These are phyloP conservation scores for Netelia virgata DNA, from an alignment of 2,888 invertebrate genomes.

Conservation along the genomic window DNA sequence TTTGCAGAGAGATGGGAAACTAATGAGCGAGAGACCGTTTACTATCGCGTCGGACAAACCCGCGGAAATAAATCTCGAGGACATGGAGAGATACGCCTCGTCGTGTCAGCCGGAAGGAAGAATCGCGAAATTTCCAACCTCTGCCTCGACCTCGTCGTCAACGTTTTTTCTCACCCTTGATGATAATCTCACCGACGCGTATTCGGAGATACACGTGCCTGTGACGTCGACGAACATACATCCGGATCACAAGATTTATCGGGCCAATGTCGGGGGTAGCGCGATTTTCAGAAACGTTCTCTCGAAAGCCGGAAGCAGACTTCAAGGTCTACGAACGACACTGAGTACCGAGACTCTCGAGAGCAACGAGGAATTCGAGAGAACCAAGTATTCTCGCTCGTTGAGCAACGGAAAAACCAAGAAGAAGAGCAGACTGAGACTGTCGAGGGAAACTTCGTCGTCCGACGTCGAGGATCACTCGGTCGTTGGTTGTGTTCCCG, in stretches of 20 bases:
- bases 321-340: conserved; percentile 81
- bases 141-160: conserved; percentile 85
- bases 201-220: conserved; percentile 85
- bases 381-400: conserved; percentile 76
- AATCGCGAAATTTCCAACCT: conserved; percentile 82
- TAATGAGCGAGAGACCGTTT: conserved; percentile 89
- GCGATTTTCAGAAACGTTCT: conserved; percentile 83
- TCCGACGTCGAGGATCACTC: conserved; percentile 78
- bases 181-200: conserved; percentile 84
- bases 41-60: conserved; percentile 91
- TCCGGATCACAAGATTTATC: conserved; percentile 93
- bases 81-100: conserved; percentile 87
- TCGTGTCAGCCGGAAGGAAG: conserved; percentile 80
- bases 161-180: conserved; percentile 87
- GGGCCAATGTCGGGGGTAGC: conserved; percentile 84
- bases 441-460: conserved; percentile 76
- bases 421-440: conserved; percentile 79
- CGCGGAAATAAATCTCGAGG: conserved; percentile 89
- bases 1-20: conserved; percentile 87
- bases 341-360: conserved; percentile 84
- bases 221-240: conserved; percentile 86
- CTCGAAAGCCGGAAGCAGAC: conserved; percentile 82
- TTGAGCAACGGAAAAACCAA: conserved; percentile 74
- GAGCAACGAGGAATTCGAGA: conserved; percentile 79
- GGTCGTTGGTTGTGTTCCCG: conserved; percentile 72